Evolutionary conservation across 1,140 invertebrate genomes (phyloP).

Genomic region (Saccostrea glomerata): DNA sequence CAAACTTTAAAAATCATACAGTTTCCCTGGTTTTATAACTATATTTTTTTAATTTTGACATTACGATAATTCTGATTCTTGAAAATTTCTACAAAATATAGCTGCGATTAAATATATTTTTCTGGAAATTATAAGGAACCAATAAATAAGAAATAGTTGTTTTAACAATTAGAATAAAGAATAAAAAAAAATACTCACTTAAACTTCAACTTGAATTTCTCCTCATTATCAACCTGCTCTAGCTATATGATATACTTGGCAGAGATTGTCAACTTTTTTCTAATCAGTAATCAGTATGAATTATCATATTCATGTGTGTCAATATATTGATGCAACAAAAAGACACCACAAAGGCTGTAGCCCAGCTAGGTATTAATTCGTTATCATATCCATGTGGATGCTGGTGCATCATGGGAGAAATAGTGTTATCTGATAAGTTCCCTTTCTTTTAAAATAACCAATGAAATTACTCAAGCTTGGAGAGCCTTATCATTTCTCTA

Average conservation of each 20-base stretch:
- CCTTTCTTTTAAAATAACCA: not conserved
- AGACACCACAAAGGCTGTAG: not conserved
- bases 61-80: too few relatives aligned
- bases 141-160: too few relatives aligned
- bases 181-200: not conserved
- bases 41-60: too few relatives aligned
- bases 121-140: too few relatives aligned
- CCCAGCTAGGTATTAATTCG: not conserved
- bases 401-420: slow-evolving; percentile 20
- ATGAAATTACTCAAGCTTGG: not conserved
- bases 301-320: slow-evolving; percentile 24
- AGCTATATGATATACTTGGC: not conserved
- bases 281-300: not conserved
- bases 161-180: too few relatives aligned
- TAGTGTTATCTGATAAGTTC: not conserved
- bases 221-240: not conserved
- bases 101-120: too few relatives aligned
- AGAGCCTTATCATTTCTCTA: not conserved
- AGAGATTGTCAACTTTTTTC: not conserved
- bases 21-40: too few relatives aligned
- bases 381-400: not conserved
- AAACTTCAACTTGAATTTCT: not conserved
- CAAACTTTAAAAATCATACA: not conserved
- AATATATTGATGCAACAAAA: slow-evolving; percentile 15
- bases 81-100: too few relatives aligned